Base-by-base conservation (phyloP, 1,140 invertebrate genomes). In the Triops longicaudatus region DNA sequence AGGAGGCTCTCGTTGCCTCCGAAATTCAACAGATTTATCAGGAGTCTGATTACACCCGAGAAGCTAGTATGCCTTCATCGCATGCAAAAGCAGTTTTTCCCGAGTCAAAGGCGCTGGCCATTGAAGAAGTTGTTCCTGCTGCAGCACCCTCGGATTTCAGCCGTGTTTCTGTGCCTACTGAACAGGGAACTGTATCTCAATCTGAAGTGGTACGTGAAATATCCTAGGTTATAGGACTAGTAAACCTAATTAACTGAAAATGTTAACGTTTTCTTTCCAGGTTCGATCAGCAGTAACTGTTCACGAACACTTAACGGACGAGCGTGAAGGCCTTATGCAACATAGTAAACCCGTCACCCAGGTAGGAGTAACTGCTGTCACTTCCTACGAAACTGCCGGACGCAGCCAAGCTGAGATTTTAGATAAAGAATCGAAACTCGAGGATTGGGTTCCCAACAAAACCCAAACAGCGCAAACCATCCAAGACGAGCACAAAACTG, bases 371-470 rank as follows among this genome's bases (percentile, higher is more conserved):
- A 5, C 50, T 0, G 50, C 50, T 63, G 22, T 63, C 17, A n/a
- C 50, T 63, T 63, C 50, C 50, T 63, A 63, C 50, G 50, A 63
- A 9, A 63, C 74, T 22, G 74, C 43, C 9, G 74, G 74, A 12
- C 42, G 74, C 28, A 28, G 74, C 43, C 42, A 75, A 22, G 74
- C 44, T 63, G 42, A 75, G 44, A 5, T 79, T 28, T 79, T 80
- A 27, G 73, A 81, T 43, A 72, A 72, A 77, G 74, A 77, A 42
- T 63, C 76, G 26, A 79, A 81, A 72, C 76, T 73, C 17, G 78
- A 78, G 31, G 79, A 81, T 41, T 76, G 78, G 37, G 74, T 78
- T 26, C 50, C 42, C 26, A 79, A 80, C 44, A 78, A 77, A 72
- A 72, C 42, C 5, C 76, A 77, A 42, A 28, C 11, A 26, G 76